These are phyloP conservation scores for Aspidapion aeneum DNA, from an alignment of 2,888 invertebrate genomes.

Conservation along the genomic window DNA sequence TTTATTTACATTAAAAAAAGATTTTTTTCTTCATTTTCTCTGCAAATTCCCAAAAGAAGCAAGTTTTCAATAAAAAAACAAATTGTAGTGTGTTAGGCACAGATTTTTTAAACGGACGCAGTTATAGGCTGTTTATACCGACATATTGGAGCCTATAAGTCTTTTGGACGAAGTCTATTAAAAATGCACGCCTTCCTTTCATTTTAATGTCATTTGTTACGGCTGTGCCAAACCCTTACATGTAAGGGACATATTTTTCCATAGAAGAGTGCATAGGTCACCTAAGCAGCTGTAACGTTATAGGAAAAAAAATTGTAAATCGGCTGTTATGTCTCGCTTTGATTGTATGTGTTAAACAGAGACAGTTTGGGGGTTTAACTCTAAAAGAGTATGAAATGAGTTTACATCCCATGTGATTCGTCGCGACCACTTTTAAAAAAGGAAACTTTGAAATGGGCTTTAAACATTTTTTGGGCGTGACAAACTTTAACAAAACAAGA, in stretches of 20 bases:
- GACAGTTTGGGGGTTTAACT: not conserved
- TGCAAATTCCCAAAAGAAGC: no score
- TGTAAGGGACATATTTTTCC: constrained; percentile 14
- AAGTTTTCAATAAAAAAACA: no score
- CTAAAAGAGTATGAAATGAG: not conserved
- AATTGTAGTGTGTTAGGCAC: no score
- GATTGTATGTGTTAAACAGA: not conserved
- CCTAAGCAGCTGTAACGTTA: constrained; percentile 5
- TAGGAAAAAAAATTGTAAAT: no score
- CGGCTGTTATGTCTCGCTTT: no score
- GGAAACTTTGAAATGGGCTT: not conserved
- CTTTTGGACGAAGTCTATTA: constrained; percentile 31
- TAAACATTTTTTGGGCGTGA: constrained; percentile 10
- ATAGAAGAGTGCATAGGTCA: constrained; percentile 28
- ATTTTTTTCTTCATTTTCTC: no score
- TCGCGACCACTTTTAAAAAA: constrained; percentile 1
- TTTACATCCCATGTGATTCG: constrained; percentile 1
- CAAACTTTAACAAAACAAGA: constrained; percentile 1
- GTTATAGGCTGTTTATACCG: no score
- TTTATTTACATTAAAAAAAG: no score
- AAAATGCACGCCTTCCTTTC: constrained; percentile 36
- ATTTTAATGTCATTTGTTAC: constrained; percentile 36
- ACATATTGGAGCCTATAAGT: no score
- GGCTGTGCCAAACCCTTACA: constrained; percentile 31
- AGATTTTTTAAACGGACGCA: no score